These are phyloP conservation scores for Hippocampus zosterae DNA, from an alignment of 2,113 vertebrate genomes.

Conservation along the genomic window DNA sequence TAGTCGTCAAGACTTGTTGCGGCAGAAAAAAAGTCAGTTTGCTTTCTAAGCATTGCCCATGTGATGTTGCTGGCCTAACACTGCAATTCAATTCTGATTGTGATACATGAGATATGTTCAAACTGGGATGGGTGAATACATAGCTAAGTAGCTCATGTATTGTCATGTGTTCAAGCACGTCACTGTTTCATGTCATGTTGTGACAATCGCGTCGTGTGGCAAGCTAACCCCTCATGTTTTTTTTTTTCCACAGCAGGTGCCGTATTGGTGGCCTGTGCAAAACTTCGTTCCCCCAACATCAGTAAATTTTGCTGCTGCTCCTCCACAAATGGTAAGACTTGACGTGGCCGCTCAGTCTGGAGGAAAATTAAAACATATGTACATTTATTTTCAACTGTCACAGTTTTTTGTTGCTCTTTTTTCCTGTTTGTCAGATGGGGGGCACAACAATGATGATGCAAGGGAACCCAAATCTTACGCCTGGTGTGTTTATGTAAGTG, in stretches of 20 bases:
- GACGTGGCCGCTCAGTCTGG: not conserved
- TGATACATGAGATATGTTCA: not conserved
- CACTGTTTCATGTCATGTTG: not conserved
- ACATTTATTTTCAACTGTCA: not conserved
- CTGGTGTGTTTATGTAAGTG: conserved; percentile 2
- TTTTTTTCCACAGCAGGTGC: not conserved
- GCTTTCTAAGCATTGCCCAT: no score
- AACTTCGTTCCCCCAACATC: conserved; percentile 4
- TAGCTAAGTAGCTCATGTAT: no score
- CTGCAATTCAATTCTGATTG: no score
- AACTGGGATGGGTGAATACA: no score
- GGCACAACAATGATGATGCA: conserved; percentile 14
- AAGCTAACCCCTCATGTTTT: not conserved
- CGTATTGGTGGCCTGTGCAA: conserved; percentile 7
- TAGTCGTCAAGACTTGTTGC: no score
- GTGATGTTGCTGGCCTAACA: no score
- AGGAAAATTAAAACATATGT: not conserved
- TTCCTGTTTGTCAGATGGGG: conserved; percentile 1
- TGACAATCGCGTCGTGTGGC: not conserved
- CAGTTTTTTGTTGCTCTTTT: not conserved
- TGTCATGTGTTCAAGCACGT: not conserved
- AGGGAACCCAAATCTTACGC: not conserved
- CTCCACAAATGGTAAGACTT: conserved; percentile 8
- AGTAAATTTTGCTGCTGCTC: conserved; percentile 3
- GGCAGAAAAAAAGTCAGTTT: no score